A percentile compares a stretch with the other conserved stretches of the same genome.
phyloP scores from a whole-genome alignment of 2,888 invertebrate genomes.

The Patella pellucida region DNA sequence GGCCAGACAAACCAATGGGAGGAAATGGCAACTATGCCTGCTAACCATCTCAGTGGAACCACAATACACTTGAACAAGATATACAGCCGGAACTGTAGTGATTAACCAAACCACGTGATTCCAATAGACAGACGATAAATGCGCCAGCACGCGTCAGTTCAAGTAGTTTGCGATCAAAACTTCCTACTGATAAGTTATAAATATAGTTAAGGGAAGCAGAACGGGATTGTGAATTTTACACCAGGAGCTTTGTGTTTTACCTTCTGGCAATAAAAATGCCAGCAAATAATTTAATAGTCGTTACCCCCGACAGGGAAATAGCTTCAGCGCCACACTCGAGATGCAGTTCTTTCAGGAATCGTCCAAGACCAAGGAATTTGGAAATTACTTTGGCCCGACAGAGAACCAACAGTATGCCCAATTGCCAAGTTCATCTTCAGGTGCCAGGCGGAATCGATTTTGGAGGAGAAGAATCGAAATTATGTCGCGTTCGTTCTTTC shows the following conservation, averaged over 20 bases:
- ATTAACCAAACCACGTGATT: slow-evolving; percentile 10
- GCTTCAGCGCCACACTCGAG: slow-evolving; percentile 56
- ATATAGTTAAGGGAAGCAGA: too few relatives aligned
- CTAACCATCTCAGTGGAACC: too few relatives aligned
- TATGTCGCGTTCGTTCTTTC: slow-evolving; percentile 85
- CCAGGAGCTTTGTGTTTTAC: too few relatives aligned
- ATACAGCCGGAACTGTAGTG: not conserved
- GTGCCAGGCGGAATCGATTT: slow-evolving; percentile 13
- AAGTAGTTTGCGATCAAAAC: not conserved
- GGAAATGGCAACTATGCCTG: too few relatives aligned
- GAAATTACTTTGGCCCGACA: slow-evolving; percentile 25
- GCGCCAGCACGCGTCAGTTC: not conserved
- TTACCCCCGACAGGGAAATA: slow-evolving; percentile 28
- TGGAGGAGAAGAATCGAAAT: slow-evolving; percentile 20
- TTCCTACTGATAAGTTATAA: too few relatives aligned
- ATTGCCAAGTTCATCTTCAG: slow-evolving; percentile 23
- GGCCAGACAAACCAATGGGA: too few relatives aligned
- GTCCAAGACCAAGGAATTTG: slow-evolving; percentile 43
- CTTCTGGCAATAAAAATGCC: not conserved
- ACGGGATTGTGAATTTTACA: too few relatives aligned
- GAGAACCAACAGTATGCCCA: slow-evolving; percentile 53
- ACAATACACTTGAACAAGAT: too few relatives aligned
- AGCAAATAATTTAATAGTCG: not conserved
- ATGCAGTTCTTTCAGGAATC: slow-evolving; percentile 59
- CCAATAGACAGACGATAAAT: slow-evolving; percentile 4